A percentile compares a stretch with the other conserved stretches of the same genome.
Conservation (phyloP, 2,113 vertebrate species). For the Ophthalmolycus amberensis region DNA sequence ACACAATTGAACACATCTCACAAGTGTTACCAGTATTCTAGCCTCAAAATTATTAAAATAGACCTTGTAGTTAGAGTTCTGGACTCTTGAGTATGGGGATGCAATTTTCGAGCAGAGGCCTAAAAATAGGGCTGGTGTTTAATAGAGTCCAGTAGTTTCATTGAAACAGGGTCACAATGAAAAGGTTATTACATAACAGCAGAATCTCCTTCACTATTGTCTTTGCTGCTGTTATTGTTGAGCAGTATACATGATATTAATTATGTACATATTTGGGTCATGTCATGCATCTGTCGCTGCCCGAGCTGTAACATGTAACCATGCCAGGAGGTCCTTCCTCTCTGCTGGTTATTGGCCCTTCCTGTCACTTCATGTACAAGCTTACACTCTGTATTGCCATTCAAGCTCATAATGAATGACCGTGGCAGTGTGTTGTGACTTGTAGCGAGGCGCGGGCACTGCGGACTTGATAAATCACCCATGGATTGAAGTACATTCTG, state of each 20-base stretch:
- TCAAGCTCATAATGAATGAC: conserved; percentile 82
- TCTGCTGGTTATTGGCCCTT: conserved; percentile 73
- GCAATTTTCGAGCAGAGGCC: too few relatives aligned
- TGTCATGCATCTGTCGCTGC: conserved; percentile 10
- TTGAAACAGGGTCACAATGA: too few relatives aligned
- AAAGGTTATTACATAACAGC: neutral
- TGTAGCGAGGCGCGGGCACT: conserved; percentile 68
- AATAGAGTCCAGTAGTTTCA: too few relatives aligned
- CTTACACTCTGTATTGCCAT: conserved; percentile 66
- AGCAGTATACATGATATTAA: neutral
- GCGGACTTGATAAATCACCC: conserved; percentile 85
- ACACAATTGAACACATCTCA: too few relatives aligned
- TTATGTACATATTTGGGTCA: conserved; percentile 21
- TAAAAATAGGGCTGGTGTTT: too few relatives aligned
- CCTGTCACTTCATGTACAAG: conserved; percentile 64
- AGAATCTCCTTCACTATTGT: neutral
- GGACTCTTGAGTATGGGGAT: too few relatives aligned
- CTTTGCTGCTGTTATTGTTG: neutral
- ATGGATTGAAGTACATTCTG: conserved; percentile 79
- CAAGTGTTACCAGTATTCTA: too few relatives aligned
- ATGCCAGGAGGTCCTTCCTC: conserved; percentile 31
- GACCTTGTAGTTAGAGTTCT: too few relatives aligned
- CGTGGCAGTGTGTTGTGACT: conserved; percentile 66
- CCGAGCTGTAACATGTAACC: conserved; percentile 30
- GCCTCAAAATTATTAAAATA: too few relatives aligned